A percentile compares a stretch with the other conserved stretches of the same genome.
phyloP scores from a whole-genome alignment of 2,113 vertebrate genomes.

The Nestor notabilis region DNA sequence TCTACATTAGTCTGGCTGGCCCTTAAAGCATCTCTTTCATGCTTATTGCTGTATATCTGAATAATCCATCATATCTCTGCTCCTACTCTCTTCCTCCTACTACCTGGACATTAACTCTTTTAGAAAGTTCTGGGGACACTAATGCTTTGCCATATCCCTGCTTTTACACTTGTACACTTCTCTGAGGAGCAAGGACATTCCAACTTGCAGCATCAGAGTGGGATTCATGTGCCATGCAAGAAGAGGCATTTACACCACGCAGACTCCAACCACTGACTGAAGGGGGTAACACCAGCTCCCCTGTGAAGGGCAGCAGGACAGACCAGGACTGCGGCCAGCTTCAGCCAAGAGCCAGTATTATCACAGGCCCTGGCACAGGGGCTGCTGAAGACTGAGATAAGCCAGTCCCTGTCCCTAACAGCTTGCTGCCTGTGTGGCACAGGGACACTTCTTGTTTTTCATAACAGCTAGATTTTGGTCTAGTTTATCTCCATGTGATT shows the following conservation, averaged over 20 bases:
- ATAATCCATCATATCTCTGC: not conserved
- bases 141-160: not conserved
- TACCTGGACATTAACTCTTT: not conserved
- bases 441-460: not conserved
- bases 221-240: not conserved
- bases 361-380: not conserved
- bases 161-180: accelerated
- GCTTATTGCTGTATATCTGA: not conserved
- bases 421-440: accelerated
- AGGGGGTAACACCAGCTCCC: not conserved
- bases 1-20: not conserved
- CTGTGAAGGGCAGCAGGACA: not conserved
- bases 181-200: too few relatives aligned
- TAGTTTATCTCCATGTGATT: not conserved
- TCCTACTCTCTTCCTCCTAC: not conserved
- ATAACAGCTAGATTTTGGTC: not conserved
- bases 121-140: not conserved
- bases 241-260: not conserved
- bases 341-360: accelerated
- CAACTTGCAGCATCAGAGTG: not conserved
- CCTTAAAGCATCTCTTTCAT: not conserved
- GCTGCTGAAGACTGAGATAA: not conserved
- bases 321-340: accelerated
- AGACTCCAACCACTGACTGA: accelerated
- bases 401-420: not conserved